Evolutionary conservation across 2,888 invertebrate genomes (phyloP).

Genomic region (Nudaria mundana): DNA sequence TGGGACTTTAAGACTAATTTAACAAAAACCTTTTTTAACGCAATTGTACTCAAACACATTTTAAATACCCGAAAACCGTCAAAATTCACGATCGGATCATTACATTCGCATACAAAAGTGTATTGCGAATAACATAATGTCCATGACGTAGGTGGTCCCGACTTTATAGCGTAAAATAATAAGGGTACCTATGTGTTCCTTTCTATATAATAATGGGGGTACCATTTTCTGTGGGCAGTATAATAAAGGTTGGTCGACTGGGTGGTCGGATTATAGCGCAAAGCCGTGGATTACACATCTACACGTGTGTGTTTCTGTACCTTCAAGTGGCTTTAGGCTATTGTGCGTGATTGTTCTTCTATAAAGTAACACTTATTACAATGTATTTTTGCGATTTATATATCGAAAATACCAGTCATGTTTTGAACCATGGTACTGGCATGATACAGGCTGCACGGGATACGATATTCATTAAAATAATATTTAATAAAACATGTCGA

Average conservation of each 20-base stretch:
- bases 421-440: no score
- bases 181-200: constrained; percentile 65
- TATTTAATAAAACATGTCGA: no score
- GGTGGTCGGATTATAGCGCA: constrained; percentile 76
- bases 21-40: constrained; percentile 23
- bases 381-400: no score
- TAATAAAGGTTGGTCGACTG: constrained; percentile 60
- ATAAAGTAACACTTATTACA: constrained; percentile 32
- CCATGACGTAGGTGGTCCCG: constrained; percentile 68
- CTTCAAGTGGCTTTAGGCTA: constrained; percentile 66
- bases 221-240: constrained; percentile 66
- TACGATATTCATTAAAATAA: no score
- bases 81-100: constrained; percentile 76
- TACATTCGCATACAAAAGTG: constrained; percentile 62
- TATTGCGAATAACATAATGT: constrained; percentile 47
- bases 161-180: constrained; percentile 73
- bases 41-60: constrained; percentile 31
- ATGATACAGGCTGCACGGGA: no score
- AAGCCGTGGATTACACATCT: constrained; percentile 74
- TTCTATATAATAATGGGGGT: constrained; percentile 74
- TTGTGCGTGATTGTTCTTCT: constrained; percentile 56
- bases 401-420: no score
- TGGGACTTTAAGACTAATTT: constrained; percentile 22
- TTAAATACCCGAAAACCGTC: constrained; percentile 55
- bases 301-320: constrained; percentile 70